Evolutionary conservation across 1,140 invertebrate genomes (phyloP), one percentile per base, ranked within the genome.

Genomic region (Apis dorsata): DNA sequence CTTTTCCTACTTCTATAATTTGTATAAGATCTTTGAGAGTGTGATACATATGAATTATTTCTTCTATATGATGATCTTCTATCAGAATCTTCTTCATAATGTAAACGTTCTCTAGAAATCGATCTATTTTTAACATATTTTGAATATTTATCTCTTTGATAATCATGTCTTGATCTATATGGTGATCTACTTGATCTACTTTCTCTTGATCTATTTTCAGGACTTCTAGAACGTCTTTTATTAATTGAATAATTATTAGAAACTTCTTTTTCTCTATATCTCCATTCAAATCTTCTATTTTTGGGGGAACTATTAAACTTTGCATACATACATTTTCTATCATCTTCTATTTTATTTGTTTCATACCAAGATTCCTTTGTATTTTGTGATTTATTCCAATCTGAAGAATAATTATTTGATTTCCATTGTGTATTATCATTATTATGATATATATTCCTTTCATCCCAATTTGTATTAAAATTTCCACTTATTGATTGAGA

Each of bases 1-100:
- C 92, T 90, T 81, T 87, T 92, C 79, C 89, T 93, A 49, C 79
- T 90, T 82, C 87, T 90, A 68, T 84, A 91, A 60, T 44, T 86
- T 53, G 72, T 75, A 71, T 84, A 86, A 4, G 81, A 85, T 86
- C 84, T 80, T 55, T 66, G 57, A 80, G 15, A 88, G 44, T 59
- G 53, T 5, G 71, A 57, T 5, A 62, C n/a, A 75, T 87, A 60
- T 63, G 80, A 69, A 60, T n/a, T 21, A 19, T 73, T 70, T 53
- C 57, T 88, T n/a, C 63, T 83, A 11, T 78, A 83, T 34, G 83
- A 84, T 70, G 76, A 88, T 51, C 74, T 86, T 60, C 76, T 87
- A 11, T 89, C 88, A 73, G 80, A 82, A 51, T 80, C 63, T 57
- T 73, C 71, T 66, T 71, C 86, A 44, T 86, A 76, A 7, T 87